A percentile compares a stretch with the other conserved stretches of the same genome.
These are phyloP conservation scores for Xiphophorus birchmanni DNA, from an alignment of 2,797 vertebrate genomes.

Conservation along the genomic window DNA sequence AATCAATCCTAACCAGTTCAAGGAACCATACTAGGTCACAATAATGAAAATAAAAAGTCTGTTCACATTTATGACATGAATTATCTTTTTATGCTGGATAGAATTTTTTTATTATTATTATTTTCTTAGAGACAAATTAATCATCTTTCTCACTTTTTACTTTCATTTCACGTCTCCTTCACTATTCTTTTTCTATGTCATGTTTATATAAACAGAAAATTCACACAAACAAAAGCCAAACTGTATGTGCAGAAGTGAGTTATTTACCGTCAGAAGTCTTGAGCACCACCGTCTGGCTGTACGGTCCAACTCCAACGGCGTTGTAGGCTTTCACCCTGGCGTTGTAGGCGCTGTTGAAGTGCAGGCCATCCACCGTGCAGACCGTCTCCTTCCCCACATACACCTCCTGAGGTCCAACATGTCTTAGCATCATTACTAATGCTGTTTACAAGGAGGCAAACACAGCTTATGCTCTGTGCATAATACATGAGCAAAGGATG, in stretches of 20 bases:
- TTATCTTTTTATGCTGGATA: background rate
- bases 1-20: no score
- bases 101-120: background rate
- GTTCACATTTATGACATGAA: background rate
- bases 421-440: slow-evolving; percentile 11
- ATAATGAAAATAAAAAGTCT: background rate
- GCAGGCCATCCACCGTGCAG: slow-evolving; percentile 97
- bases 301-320: slow-evolving; percentile 89
- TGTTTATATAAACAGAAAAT: background rate
- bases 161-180: no score
- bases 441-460: slow-evolving; percentile 4
- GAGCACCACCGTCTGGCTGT: slow-evolving; percentile 96
- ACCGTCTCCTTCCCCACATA: slow-evolving; percentile 98
- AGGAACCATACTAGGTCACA: background rate
- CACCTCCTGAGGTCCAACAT: slow-evolving; percentile 85
- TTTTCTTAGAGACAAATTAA: background rate
- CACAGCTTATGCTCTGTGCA: background rate
- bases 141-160: no score
- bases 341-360: slow-evolving; percentile 98
- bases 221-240: background rate
- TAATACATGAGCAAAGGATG: background rate
- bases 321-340: slow-evolving; percentile 98
- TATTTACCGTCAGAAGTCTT: slow-evolving; percentile 92
- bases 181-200: background rate
- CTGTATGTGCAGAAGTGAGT: background rate